Evolutionary conservation across 2,113 vertebrate species (phyloP).

Genomic region (Thermophis baileyi): DNA sequence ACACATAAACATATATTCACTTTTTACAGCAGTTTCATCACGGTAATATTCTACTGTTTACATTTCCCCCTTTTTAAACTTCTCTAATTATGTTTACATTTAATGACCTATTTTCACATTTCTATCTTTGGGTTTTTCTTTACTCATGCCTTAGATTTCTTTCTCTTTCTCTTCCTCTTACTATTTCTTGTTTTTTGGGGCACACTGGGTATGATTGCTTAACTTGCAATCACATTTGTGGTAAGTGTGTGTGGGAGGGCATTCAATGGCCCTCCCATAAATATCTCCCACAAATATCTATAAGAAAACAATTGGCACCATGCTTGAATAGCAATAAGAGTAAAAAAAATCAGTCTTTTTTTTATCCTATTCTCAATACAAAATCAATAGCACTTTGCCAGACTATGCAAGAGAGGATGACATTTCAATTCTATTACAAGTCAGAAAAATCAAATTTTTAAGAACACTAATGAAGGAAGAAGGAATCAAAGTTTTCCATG

Average conservation of each 20-base stretch:
- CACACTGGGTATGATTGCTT: neutral
- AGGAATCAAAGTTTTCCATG: neutral
- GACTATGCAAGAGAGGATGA: neutral
- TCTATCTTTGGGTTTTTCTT: neutral
- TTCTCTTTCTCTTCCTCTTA: neutral
- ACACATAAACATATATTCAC: no score
- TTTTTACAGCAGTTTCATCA: no score
- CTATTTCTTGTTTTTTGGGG: neutral
- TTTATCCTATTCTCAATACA: neutral
- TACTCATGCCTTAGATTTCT: neutral
- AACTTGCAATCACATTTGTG: neutral
- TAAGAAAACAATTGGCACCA: neutral
- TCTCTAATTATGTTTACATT: no score
- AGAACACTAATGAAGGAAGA: neutral
- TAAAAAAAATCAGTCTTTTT: neutral
- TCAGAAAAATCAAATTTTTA: neutral
- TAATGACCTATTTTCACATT: no score
- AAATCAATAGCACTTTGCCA: neutral
- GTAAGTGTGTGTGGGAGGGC: neutral
- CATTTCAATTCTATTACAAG: neutral
- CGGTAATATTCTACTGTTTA: no score
- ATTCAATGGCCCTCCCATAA: no score
- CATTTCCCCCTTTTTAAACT: no score
- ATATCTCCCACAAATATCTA: neutral
- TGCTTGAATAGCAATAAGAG: neutral